Percentiles rank a stretch among this genome's conserved stretches.
These are phyloP conservation scores for Eremophila alpestris DNA, from an alignment of 2,797 vertebrate species.

Conservation along the genomic window DNA sequence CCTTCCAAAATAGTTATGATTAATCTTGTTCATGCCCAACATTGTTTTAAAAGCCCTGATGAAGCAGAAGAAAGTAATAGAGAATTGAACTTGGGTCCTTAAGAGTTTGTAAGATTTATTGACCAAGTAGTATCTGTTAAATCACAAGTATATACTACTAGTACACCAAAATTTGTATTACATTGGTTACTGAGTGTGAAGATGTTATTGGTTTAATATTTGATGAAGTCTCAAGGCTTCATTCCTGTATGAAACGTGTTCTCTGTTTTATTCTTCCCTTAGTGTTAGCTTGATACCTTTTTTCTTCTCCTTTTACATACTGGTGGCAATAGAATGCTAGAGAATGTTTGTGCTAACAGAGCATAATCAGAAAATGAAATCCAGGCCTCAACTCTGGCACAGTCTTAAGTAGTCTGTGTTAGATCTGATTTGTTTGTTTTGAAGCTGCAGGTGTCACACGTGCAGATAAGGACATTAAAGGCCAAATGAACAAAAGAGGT, in stretches of 20 bases:
- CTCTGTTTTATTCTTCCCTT: neutral
- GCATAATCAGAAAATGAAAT: neutral
- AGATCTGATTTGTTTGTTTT: neutral
- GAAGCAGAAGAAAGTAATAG: neutral
- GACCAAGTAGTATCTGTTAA: neutral
- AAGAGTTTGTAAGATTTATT: neutral
- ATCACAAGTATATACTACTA: neutral
- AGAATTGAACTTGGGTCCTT: neutral
- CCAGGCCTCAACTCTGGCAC: neutral
- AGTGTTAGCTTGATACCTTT: neutral
- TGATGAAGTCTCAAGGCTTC: neutral
- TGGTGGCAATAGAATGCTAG: slow-evolving; percentile 30
- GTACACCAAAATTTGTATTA: neutral
- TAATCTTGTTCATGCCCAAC: neutral
- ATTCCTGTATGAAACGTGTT: neutral
- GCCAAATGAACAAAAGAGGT: neutral
- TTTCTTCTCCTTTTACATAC: neutral
- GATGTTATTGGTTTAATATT: neutral
- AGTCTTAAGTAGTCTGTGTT: neutral
- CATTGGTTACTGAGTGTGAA: neutral
- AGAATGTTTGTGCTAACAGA: neutral
- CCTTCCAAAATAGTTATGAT: neutral
- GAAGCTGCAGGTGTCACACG: neutral
- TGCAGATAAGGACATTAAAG: neutral
- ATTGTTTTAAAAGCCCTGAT: neutral